Base-by-base conservation (phyloP, 1,140 invertebrate species). In the Hesperophylax magnus region DNA sequence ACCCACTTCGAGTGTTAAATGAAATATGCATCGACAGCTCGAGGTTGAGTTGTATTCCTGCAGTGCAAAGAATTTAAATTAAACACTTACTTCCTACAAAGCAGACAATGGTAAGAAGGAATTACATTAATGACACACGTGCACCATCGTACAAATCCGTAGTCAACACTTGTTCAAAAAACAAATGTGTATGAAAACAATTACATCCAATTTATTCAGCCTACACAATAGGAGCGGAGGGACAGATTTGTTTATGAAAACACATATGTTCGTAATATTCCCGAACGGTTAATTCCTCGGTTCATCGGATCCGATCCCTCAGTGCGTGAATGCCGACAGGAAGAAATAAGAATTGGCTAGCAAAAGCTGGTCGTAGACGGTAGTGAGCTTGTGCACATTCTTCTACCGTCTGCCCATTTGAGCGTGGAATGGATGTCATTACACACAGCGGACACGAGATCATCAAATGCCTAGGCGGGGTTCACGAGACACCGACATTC, bases 201-300 rank as follows among this genome's bases (percentile, higher is more conserved):
- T 71, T 71, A n/a, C 65, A 47, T 47, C 24, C 67, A 71, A 71
- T 71, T 71, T 71, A 71, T 71, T 71, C 67, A 39, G 18, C 67
- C 67, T 22, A 67, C 67, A 34, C 27, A 22, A 47, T 47, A 15
- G 65, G 39, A 20, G 18, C 39, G 67, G 67, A 39, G 34, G 65
- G 63, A 67, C 63, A 52, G 67, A 71, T 71, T 71, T 71, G 67
- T 71, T 71, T 71, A 71, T 39, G 67, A 39, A 71, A 47, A 52
- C 15, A 71, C 34, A 71, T 52, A 20, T 47, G 67, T 71, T 71
- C 67, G 18, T 71, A 39, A 52, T 53, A 71, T 52, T 71, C n/a
- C 20, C 39, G 24, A 27, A 52, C 67, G 34, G 67, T 53, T 71
- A 52, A 71, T 71, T 39, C 27, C 4, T 67, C 63, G 27, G 63